phyloP scores from a whole-genome alignment of 2,888 invertebrate species.

The Drosophila siamana region DNA sequence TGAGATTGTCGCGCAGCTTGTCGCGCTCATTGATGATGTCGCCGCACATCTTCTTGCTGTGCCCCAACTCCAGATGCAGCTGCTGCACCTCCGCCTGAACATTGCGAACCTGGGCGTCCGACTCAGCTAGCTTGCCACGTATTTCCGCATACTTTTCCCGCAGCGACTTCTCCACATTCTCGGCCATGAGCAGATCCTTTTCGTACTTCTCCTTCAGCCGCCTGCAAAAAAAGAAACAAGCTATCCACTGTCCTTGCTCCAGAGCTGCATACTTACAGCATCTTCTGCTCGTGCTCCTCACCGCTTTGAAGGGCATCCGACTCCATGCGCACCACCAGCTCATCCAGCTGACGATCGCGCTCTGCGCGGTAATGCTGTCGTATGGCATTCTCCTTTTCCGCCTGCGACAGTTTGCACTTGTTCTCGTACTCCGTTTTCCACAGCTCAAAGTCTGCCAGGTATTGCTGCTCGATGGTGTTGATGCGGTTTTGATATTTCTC shows the following conservation, averaged over 20 bases:
- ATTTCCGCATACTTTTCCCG: conserved; percentile 89
- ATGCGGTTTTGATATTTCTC: conserved; percentile 87
- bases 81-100: conserved; percentile 88
- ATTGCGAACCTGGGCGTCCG: conserved; percentile 88
- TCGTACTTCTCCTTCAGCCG: conserved; percentile 92
- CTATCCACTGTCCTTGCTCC: background rate
- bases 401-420: conserved; percentile 86
- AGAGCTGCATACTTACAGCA: conserved; percentile 66
- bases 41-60: conserved; percentile 87
- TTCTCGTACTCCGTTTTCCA: conserved; percentile 88
- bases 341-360: conserved; percentile 92
- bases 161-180: conserved; percentile 88
- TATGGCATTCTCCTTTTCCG: conserved; percentile 89
- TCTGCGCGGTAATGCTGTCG: conserved; percentile 90
- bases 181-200: conserved; percentile 89
- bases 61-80: conserved; percentile 88
- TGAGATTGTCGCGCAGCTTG: conserved; percentile 87
- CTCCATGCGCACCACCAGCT: conserved; percentile 84
- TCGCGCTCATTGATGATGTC: conserved; percentile 87
- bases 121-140: conserved; percentile 88
- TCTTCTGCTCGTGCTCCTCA: conserved; percentile 84
- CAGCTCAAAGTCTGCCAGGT: conserved; percentile 88
- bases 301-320: conserved; percentile 82
- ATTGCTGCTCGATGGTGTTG: conserved; percentile 87
- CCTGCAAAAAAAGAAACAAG: conserved; percentile 84